phyloP scores from a whole-genome alignment of 2,113 vertebrate species.

The Sardina pilchardus region DNA sequence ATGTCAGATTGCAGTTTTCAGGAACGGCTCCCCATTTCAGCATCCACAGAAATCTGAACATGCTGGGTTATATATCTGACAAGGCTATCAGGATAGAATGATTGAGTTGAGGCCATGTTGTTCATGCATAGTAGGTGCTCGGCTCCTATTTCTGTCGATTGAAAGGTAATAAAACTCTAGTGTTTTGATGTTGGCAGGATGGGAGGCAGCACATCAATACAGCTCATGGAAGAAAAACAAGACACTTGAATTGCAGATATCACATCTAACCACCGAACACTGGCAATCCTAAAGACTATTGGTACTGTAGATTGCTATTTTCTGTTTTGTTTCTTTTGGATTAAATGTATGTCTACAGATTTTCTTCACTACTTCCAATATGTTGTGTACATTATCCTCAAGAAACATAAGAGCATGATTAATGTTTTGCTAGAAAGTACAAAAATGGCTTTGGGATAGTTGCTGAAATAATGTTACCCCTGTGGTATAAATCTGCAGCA shows the following conservation, averaged over 20 bases:
- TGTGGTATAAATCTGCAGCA: slow-evolving; percentile 44
- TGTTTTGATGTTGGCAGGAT: not conserved
- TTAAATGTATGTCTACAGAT: not conserved
- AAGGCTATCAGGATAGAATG: not conserved
- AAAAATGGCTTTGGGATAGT: slow-evolving; percentile 23
- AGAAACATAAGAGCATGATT: slow-evolving; percentile 11
- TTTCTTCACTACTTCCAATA: not conserved
- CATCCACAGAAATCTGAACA: not conserved
- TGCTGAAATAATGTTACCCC: slow-evolving; percentile 41
- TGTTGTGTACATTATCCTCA: not conserved
- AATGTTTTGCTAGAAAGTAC: slow-evolving; percentile 14
- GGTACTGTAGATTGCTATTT: not conserved
- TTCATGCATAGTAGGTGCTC: not conserved
- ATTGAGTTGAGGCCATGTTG: not conserved
- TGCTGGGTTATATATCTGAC: not conserved
- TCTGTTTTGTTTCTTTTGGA: not conserved
- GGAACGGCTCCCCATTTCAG: not conserved
- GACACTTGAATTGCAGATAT: not conserved
- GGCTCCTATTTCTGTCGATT: not conserved
- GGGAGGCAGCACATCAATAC: not conserved
- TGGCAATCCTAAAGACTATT: not conserved
- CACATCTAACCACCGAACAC: not conserved
- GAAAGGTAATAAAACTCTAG: slow-evolving; percentile 10
- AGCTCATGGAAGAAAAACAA: not conserved
- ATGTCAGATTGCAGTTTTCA: not conserved